Conservation (phyloP, 2,113 vertebrate species). For the Lethenteron camtschaticum region DNA sequence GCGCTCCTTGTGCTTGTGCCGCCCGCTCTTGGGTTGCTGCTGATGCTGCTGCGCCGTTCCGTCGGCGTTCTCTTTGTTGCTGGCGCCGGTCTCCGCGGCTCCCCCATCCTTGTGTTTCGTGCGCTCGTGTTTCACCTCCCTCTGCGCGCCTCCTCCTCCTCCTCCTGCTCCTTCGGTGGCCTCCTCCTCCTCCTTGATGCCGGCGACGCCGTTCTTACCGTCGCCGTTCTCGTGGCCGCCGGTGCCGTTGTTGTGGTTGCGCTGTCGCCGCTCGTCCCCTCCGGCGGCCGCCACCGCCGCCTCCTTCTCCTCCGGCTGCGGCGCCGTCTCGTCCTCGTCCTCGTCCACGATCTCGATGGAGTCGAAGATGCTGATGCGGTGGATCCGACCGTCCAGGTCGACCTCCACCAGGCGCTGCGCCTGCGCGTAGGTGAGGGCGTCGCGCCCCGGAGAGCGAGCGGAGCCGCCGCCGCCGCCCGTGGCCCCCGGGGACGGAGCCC, state of each 20-base stretch:
- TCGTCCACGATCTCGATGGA: too few species aligned
- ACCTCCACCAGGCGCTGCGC: too few species aligned
- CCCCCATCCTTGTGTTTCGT: too few species aligned
- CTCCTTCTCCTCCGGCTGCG: too few species aligned
- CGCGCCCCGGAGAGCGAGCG: not conserved
- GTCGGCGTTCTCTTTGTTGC: slow-evolving; percentile 59
- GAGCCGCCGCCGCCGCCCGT: not conserved
- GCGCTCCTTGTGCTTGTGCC: slow-evolving; percentile 92
- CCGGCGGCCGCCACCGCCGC: too few species aligned
- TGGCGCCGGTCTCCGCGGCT: slow-evolving; percentile 25
- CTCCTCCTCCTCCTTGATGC: slow-evolving; percentile 54
- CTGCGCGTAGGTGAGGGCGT: too few species aligned
- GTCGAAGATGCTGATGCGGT: too few species aligned
- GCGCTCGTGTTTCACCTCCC: not conserved
- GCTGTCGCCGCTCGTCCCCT: slow-evolving; percentile 31
- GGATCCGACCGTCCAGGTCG: too few species aligned
- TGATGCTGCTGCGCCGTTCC: slow-evolving; percentile 19
- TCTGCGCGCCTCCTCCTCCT: too few species aligned
- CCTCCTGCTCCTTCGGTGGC: too few species aligned
- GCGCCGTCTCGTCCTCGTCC: too few species aligned
- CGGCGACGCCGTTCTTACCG: slow-evolving; percentile 31
- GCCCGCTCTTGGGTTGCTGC: slow-evolving; percentile 63
- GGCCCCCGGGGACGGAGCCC: slow-evolving; percentile 2
- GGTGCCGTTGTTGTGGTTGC: slow-evolving; percentile 82
- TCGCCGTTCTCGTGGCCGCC: slow-evolving; percentile 97